Evolutionary conservation across 2,797 vertebrate species (phyloP), one percentile per base, ranked within the genome.

Genomic region (Setipinna tenuifilis): DNA sequence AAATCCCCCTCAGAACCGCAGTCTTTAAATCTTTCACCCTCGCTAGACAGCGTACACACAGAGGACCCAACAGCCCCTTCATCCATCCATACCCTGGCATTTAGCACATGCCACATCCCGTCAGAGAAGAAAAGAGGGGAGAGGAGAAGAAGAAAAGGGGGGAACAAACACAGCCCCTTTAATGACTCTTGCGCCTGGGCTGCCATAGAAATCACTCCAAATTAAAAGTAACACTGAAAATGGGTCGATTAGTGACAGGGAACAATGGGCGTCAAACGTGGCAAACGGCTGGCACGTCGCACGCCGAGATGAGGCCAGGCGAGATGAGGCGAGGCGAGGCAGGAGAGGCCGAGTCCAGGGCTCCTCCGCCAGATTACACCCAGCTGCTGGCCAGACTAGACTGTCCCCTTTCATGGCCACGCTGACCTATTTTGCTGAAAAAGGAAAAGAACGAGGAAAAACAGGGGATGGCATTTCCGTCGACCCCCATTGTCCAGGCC

Each of bases 171-270:
- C 71, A 94, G 92, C 94, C 90, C 90, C 94, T 95, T 95, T 96
- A 97, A 97, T 94, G 95, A 96, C 93, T 93, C 94, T 91, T 91
- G 91, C 94, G 94, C 93, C 90, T 88, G 92, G 94, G 95, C 95
- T 93, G 93, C 95, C 95, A 96, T 91, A 96, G 96, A 97, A 97
- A 98, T 98, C 96, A 96, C 93, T 91, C 90, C 93, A 92, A 97
- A 98, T 97, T 94, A 96, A 97, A 96, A 96, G 96, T 95, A 96
- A 96, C 93, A 95, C 94, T 92, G 93, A 98, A 96, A 98, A 99
- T 97, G 95, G 97, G 90, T 57, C 96, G 96, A 98, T 98, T 98
- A 98, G 93, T 84, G 92, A 91, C 89, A 92, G 89, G 92, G 91
- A 92, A 97, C 97, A 98, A 98, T 96, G 93, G 94, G 94, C 95